phyloP scores from a whole-genome alignment of 2,113 vertebrate genomes.

The Mormyrus lacerda region DNA sequence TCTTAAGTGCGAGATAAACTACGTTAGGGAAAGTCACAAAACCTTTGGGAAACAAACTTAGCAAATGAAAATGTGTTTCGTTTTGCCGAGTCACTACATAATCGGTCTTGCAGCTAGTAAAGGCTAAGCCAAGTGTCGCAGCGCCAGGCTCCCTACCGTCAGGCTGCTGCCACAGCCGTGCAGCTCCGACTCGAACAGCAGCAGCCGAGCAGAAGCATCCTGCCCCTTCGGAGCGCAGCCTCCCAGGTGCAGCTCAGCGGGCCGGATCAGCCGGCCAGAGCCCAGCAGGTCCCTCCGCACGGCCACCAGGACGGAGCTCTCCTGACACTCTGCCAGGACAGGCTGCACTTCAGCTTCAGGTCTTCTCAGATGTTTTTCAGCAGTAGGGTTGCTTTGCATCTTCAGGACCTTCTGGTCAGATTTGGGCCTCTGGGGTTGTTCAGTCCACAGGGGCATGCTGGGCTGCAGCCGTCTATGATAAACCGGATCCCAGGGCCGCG shows the following conservation, averaged over 20 bases:
- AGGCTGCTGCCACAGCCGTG: conserved; percentile 41
- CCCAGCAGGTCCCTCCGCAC: conserved; percentile 51
- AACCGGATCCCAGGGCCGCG: neutral
- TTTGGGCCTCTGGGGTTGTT: neutral
- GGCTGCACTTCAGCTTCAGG: neutral
- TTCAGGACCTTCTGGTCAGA: neutral
- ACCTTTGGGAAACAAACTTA: neutral
- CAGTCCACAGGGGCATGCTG: neutral
- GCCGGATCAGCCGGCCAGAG: conserved; percentile 35
- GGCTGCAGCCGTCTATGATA: neutral
- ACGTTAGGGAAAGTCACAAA: neutral
- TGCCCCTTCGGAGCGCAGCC: conserved; percentile 19
- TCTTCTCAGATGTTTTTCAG: neutral
- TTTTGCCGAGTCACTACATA: neutral
- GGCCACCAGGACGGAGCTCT: conserved; percentile 32
- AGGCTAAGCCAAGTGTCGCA: neutral
- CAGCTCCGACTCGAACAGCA: conserved; percentile 42
- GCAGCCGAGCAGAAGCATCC: conserved; percentile 29
- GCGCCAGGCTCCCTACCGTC: conserved; percentile 28
- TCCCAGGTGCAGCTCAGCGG: conserved; percentile 43
- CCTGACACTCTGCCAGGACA: conserved; percentile 39
- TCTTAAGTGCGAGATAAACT: neutral
- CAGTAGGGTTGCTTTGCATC: neutral
- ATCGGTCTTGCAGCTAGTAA: neutral
- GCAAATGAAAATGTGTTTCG: neutral